phyloP scores from a whole-genome alignment of 2,888 invertebrate species.

The Caenorhabditis uteleia region DNA sequence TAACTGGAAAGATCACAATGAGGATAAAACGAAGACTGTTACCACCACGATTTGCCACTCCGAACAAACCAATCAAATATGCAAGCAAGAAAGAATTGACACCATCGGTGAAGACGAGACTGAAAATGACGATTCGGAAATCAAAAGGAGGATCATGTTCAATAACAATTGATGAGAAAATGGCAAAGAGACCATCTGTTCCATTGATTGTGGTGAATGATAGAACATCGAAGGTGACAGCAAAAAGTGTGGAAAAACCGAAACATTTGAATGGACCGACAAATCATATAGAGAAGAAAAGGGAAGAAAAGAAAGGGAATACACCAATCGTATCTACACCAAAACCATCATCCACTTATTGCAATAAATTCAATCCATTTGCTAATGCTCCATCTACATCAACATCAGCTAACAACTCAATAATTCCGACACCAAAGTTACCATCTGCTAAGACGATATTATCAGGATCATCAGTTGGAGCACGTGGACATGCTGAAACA shows the following conservation, averaged over 20 bases:
- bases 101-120: neutral
- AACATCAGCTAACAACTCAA: neutral
- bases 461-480: neutral
- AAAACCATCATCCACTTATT: conserved; percentile 11
- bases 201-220: neutral
- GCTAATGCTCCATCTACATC: conserved; percentile 2
- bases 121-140: neutral
- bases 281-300: conserved; percentile 1
- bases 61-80: neutral
- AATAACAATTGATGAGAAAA: neutral
- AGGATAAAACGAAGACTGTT: neutral
- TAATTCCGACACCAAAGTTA: neutral
- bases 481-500: neutral
- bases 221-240: neutral
- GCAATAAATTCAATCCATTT: conserved; percentile 26
- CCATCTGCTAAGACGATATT: neutral
- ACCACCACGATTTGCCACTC: neutral
- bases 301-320: neutral
- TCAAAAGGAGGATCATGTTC: neutral
- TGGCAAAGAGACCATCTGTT: neutral
- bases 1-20: conserved; percentile 16
- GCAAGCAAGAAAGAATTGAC: neutral
- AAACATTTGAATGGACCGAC: neutral
- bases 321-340: neutral
- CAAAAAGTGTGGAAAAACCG: neutral